Conservation (phyloP, 2,888 invertebrate genomes). For the Thera britannica region DNA sequence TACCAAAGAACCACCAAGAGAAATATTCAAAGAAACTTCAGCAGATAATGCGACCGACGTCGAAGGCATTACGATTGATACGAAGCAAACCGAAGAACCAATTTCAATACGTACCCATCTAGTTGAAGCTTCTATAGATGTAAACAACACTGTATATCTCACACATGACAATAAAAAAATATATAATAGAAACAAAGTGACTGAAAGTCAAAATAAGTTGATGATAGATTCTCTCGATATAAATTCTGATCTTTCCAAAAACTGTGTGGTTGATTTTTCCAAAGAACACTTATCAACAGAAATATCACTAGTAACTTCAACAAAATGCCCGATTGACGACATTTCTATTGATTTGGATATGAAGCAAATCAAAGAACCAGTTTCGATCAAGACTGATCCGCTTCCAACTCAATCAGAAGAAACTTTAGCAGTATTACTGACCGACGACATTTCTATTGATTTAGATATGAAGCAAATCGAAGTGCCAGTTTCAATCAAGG, state of each 20-base stretch:
- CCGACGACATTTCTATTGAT: no score
- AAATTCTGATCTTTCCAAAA: background rate
- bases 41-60: background rate
- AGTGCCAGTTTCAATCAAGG: no score
- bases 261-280: background rate
- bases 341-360: no score
- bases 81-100: slow-evolving; percentile 1
- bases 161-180: background rate
- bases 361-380: no score
- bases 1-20: background rate
- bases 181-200: background rate
- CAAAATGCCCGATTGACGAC: no score
- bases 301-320: background rate
- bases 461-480: no score
- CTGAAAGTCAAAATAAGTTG: background rate
- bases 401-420: no score
- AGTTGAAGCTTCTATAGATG: background rate
- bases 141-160: background rate
- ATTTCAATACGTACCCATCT: background rate
- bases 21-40: slow-evolving; percentile 2
- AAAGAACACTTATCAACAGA: background rate
- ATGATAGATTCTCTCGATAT: background rate
- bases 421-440: no score
- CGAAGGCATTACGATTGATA: slow-evolving; percentile 10
- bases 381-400: no score